Percentiles rank a stretch among this genome's conserved stretches.
Conservation (phyloP, 2,113 vertebrate species). For the Prionailurus bengalensis region DNA sequence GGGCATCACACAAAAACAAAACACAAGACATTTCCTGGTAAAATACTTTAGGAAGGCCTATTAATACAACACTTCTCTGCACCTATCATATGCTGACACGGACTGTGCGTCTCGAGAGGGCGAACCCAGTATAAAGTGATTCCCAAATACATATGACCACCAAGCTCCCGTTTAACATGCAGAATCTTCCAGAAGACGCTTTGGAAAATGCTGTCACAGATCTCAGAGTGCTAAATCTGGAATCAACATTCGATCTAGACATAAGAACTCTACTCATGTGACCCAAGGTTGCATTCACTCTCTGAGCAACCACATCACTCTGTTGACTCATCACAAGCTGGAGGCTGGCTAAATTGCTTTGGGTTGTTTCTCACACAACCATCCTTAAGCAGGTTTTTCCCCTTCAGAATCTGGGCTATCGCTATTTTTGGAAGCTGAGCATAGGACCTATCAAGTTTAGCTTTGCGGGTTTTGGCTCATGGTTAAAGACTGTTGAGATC, state of each 20-base stretch:
- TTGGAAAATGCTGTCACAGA: neutral
- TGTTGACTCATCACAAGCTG: neutral
- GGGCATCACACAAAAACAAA: conserved; percentile 5
- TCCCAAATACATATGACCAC: neutral
- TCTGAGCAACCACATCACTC: neutral
- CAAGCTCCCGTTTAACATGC: neutral
- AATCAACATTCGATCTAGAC: neutral
- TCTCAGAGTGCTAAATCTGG: neutral
- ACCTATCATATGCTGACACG: neutral
- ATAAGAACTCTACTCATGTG: neutral
- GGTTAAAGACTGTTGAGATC: conserved; percentile 12
- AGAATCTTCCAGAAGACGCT: conserved; percentile 12
- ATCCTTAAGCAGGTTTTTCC: neutral
- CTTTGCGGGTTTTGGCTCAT: neutral
- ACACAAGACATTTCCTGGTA: neutral
- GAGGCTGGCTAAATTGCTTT: neutral
- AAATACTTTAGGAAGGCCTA: conserved; percentile 32
- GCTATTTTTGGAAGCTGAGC: conserved; percentile 42
- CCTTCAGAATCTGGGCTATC: neutral
- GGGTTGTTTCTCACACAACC: neutral
- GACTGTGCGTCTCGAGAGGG: neutral
- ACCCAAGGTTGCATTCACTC: neutral
- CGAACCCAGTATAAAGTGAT: neutral
- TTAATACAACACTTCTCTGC: neutral
- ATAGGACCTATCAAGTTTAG: conserved; percentile 32